Conservation (phyloP, 2,888 invertebrate genomes). For the Sinohyriopsis cumingii region DNA sequence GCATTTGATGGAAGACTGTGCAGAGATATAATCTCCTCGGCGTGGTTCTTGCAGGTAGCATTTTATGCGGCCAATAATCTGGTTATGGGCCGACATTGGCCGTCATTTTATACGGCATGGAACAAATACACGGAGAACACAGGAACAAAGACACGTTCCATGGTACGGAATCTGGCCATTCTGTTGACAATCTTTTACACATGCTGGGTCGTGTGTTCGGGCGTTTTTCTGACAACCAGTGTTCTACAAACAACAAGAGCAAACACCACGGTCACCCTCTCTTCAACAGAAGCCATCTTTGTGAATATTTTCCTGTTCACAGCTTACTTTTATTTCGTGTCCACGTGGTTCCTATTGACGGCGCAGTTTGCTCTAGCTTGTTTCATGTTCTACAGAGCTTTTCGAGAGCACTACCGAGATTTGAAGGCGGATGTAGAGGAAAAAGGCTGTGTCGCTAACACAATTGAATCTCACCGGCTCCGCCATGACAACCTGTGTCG, state of each 20-base stretch:
- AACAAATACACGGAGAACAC: conserved; percentile 22
- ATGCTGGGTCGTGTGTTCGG: conserved; percentile 27
- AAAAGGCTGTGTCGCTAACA: conserved; percentile 22
- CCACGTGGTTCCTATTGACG: conserved; percentile 40
- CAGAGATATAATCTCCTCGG: conserved; percentile 39
- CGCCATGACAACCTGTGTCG: conserved; percentile 33
- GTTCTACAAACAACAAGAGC: conserved; percentile 14
- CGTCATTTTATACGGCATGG: conserved; percentile 30
- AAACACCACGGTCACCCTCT: conserved; percentile 14
- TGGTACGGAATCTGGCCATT: conserved; percentile 16
- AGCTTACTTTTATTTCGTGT: conserved; percentile 37
- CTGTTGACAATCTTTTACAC: conserved; percentile 20
- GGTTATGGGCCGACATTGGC: conserved; percentile 25
- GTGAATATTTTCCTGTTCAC: conserved; percentile 17
- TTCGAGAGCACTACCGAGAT: conserved; percentile 18
- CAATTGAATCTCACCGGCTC: conserved; percentile 32
- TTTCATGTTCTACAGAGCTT: conserved; percentile 22
- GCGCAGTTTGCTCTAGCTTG: conserved; percentile 29
- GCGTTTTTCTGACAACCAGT: conserved; percentile 26
- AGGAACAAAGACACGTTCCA: conserved; percentile 15
- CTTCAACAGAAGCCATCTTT: conserved; percentile 2
- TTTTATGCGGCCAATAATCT: conserved; percentile 33
- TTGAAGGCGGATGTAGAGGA: conserved; percentile 20
- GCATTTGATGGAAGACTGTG: conserved; percentile 34
- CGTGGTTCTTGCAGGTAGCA: conserved; percentile 42